Percentiles rank a stretch among this genome's conserved stretches.
These are phyloP conservation scores for Cynopterus sphinx DNA, from an alignment of 2,797 vertebrate genomes.

Conservation along the genomic window DNA sequence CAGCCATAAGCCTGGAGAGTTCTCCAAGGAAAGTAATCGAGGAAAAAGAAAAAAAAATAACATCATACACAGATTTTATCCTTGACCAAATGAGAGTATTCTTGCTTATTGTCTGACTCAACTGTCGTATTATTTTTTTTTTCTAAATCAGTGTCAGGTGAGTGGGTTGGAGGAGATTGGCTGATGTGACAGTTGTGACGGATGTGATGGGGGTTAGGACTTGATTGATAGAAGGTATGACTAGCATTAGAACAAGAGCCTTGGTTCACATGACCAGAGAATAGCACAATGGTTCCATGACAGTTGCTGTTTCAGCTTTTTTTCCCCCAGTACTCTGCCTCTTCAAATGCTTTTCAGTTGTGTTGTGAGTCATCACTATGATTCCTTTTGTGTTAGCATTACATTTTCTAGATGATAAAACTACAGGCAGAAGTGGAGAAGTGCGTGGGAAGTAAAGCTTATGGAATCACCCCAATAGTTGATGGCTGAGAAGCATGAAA, in stretches of 20 bases:
- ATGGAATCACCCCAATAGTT: not conserved
- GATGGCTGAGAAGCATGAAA: not conserved
- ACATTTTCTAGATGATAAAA: conserved; percentile 47
- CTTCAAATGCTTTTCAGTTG: not conserved
- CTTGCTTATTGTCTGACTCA: not conserved
- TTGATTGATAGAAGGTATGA: no score
- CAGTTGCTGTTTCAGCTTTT: not conserved
- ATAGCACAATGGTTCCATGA: not conserved
- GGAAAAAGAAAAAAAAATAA: not conserved
- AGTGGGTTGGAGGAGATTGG: conserved; percentile 28
- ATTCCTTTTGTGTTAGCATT: not conserved
- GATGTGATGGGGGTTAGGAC: no score
- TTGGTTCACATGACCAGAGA: not conserved
- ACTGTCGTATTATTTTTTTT: conserved; percentile 22
- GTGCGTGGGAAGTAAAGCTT: not conserved
- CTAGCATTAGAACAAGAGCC: not conserved
- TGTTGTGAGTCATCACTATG: not conserved
- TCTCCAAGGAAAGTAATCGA: not conserved
- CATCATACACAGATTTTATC: not conserved
- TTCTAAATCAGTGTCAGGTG: conserved; percentile 19
- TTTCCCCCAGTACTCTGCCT: not conserved
- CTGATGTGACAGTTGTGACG: not conserved
- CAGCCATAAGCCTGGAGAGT: not conserved
- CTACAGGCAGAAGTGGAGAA: not conserved
- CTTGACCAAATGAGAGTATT: not conserved